Percentiles rank a stretch among this genome's conserved stretches.
Conservation (phyloP, 2,797 vertebrate genomes). For the Heliangelus exortis region DNA sequence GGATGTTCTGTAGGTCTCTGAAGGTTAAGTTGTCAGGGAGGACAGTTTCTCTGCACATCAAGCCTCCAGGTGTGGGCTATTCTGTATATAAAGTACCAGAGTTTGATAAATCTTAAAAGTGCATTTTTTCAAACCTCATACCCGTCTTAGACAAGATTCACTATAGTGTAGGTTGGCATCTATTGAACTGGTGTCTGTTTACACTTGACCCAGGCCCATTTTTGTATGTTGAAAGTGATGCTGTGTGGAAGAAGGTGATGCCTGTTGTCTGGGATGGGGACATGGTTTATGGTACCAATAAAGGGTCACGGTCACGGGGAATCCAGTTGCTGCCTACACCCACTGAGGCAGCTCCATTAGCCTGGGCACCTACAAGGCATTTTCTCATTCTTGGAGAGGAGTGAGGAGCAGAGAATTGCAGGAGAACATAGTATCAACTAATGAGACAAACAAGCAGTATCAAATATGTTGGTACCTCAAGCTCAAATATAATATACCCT, state of each 20-base stretch:
- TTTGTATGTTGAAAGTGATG: not conserved
- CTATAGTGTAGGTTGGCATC: not conserved
- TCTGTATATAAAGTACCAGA: not conserved
- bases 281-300: not conserved
- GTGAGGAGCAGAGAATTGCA: not conserved
- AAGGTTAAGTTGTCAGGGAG: not conserved
- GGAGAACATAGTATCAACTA: not conserved
- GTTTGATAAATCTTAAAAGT: not conserved
- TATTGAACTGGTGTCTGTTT: not conserved
- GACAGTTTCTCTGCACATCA: not conserved
- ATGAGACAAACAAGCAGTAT: not conserved
- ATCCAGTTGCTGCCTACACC: not conserved
- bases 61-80: not conserved
- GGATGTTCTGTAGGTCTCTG: not conserved
- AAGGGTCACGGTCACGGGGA: not conserved
- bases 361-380: not conserved
- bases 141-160: not conserved
- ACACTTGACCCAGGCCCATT: not conserved
- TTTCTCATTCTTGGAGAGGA: not conserved
- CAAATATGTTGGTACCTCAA: not conserved
- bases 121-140: not conserved
- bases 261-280: not conserved
- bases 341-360: not conserved
- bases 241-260: not conserved
- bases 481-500: fast-evolving